Base-by-base conservation (phyloP, 2,797 vertebrate genomes). In the Leontopithecus rosalia region DNA sequence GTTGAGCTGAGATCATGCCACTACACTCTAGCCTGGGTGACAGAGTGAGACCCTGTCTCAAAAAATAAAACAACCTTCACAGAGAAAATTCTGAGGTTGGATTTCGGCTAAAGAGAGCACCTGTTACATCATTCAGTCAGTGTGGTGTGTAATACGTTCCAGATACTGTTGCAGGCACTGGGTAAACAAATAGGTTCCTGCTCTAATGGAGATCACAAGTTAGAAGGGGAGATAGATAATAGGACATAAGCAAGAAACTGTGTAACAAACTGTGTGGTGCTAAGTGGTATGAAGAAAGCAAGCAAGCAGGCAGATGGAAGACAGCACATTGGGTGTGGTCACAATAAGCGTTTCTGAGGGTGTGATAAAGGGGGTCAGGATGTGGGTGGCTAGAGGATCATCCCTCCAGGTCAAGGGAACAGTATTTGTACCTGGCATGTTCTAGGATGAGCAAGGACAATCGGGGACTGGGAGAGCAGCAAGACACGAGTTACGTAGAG, bases 281-380 rank as follows among this genome's bases (percentile, higher is more conserved):
- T 77, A 67, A 88, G 52, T 50, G 39, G 41, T 39, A 26, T 82
- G 50, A 92, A 67, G 61, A 64, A 67, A 55, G 30, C 43, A 92
- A 86, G 30, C 24, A 30, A 4, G 26, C 28, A 30, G 4, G 30
- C 26, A 79, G 52, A 28, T 19, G 15, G 50, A 73, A 85, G 43
- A 64, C 11, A 57, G 24, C n/a, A 39, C 26, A 10, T 7, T 80
- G 41, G 20, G 30, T 17, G 20, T 41, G 10, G 19, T 33, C 43
- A 58, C 15, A 14, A n/a, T 50, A 83, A 67, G 52, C 0, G 33
- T 84, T 72, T 80, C 46, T 36, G 22, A 95, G 85, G 79, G 30
- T 14, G 33, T 88, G 22, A 41, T 41, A 41, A 1, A 86, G 4
- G 17, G 48, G 14, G 4, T 73, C 50, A 70, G 20, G 36, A 84